Conservation (phyloP, 2,888 invertebrate genomes). For the Beris morrisii region DNA sequence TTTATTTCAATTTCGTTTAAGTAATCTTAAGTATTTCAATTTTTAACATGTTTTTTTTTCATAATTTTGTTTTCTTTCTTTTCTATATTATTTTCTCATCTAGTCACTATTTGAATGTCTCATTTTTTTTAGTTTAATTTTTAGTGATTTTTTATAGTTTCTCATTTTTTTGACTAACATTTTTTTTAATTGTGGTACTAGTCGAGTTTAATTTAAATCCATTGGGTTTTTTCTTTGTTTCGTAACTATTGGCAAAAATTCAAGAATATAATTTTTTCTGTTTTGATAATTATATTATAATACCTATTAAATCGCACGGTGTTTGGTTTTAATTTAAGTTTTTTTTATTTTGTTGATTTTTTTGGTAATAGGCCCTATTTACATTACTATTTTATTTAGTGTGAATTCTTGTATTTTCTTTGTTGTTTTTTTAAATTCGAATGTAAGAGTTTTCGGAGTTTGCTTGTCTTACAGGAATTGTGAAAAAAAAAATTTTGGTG, state of each 20-base stretch:
- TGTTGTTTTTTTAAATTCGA: constrained; percentile 1
- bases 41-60: constrained; percentile 28
- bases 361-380: background rate
- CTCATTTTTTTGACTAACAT: background rate
- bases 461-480: too few species aligned
- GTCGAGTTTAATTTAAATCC: too few species aligned
- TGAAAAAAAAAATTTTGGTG: too few species aligned
- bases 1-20: constrained; percentile 33
- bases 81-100: constrained; percentile 37
- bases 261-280: constrained; percentile 16
- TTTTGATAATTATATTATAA: constrained; percentile 25
- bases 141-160: constrained; percentile 1
- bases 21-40: constrained; percentile 30
- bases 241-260: background rate
- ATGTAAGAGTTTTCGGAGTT: too few species aligned
- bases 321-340: background rate
- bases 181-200: too few species aligned
- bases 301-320: constrained; percentile 38
- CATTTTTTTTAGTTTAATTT: constrained; percentile 36
- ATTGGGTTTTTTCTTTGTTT: background rate
- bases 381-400: too few species aligned
- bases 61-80: constrained; percentile 39
- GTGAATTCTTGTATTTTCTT: background rate
- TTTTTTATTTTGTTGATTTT: constrained; percentile 35
- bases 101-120: constrained; percentile 40